Evolutionary conservation across 2,888 invertebrate genomes (phyloP).

Genomic region (Drosophila cognata): DNA sequence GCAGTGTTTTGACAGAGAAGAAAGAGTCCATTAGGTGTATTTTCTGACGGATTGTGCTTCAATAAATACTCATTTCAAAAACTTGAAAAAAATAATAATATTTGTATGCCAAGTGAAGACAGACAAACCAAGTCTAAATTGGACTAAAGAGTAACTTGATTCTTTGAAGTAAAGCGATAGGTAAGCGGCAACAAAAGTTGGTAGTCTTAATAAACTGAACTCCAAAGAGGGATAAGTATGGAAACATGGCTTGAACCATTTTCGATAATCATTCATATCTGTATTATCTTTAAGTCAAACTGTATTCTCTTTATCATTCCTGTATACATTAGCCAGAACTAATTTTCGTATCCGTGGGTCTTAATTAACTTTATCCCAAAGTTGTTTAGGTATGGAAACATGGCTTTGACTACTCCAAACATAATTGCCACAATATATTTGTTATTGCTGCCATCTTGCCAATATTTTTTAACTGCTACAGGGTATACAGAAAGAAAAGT

Average conservation of each 20-base stretch:
- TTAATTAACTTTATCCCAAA: neutral
- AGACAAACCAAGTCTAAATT: neutral
- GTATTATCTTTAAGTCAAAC: neutral
- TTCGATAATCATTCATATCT: neutral
- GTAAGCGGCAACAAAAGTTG: neutral
- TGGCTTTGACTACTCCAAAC: neutral
- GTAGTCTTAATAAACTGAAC: neutral
- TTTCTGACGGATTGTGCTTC: neutral
- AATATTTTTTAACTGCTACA: neutral
- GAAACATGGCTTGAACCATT: neutral
- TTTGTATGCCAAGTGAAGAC: neutral
- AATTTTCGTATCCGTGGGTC: neutral
- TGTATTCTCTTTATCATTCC: neutral
- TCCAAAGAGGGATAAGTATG: neutral
- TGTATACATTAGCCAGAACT: neutral
- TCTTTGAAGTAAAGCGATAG: neutral
- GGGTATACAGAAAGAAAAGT: slow-evolving; percentile 9
- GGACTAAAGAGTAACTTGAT: neutral
- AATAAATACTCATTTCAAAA: neutral
- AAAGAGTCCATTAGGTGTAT: neutral
- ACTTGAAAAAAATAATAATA: neutral
- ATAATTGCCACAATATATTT: neutral
- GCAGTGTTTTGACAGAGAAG: neutral
- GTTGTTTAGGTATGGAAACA: neutral
- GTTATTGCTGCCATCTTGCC: neutral